Evolutionary conservation across 2,888 invertebrate genomes (phyloP).

Genomic region (Biston stratarius): DNA sequence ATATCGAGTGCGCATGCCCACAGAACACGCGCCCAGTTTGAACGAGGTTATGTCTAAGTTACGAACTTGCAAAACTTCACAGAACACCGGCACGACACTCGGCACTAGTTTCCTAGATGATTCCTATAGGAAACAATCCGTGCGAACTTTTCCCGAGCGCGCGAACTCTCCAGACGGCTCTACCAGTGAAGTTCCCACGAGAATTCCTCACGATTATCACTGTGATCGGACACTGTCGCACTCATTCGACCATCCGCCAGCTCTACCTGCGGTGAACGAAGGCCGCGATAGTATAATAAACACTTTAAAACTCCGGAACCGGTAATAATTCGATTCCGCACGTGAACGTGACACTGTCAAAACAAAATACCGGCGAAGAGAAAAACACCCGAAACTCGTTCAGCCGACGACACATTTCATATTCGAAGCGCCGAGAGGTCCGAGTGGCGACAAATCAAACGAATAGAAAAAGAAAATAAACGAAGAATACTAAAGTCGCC

Average conservation of each 20-base stretch:
- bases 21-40: conserved; percentile 78
- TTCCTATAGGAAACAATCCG: conserved; percentile 69
- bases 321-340: conserved; percentile 80
- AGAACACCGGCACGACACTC: conserved; percentile 64
- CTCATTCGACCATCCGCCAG: conserved; percentile 72
- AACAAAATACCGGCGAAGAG: conserved; percentile 71
- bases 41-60: conserved; percentile 83
- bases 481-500: conserved; percentile 85
- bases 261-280: conserved; percentile 79
- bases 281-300: conserved; percentile 79
- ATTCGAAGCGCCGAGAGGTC: conserved; percentile 66
- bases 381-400: conserved; percentile 68
- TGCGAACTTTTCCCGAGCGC: conserved; percentile 61
- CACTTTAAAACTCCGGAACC: conserved; percentile 84
- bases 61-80: conserved; percentile 65
- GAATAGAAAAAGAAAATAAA: conserved; percentile 86
- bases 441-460: conserved; percentile 81
- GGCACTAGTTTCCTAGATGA: conserved; percentile 67
- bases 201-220: conserved; percentile 61
- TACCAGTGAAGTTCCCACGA: conserved; percentile 65
- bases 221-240: conserved; percentile 67
- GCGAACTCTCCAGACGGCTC: conserved; percentile 55
- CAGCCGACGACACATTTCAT: conserved; percentile 69
- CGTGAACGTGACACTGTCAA: conserved; percentile 85
- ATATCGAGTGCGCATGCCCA: conserved; percentile 81